A percentile compares a stretch with the other conserved stretches of the same genome.
phyloP scores from a whole-genome alignment of 1,140 invertebrate genomes.

The Drosophila repletoides region DNA sequence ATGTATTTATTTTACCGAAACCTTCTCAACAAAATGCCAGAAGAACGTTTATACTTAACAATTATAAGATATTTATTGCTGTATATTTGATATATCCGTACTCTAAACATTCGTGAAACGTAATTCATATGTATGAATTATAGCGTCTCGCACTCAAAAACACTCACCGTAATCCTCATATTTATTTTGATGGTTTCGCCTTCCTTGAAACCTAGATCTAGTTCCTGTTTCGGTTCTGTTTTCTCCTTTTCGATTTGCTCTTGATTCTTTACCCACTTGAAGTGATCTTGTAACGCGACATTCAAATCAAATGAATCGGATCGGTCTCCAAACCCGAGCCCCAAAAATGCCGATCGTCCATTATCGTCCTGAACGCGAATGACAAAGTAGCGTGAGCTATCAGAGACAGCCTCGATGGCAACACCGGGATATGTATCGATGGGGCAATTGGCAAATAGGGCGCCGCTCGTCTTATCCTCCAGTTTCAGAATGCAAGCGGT shows the following conservation, averaged over 20 bases:
- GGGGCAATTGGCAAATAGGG: conserved; percentile 99
- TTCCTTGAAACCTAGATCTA: conserved; percentile 99
- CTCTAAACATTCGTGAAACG: too few species aligned
- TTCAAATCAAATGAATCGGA: conserved; percentile 99
- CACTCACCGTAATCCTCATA: conserved; percentile 96
- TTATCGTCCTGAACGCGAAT: conserved; percentile 97
- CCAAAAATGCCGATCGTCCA: conserved; percentile 98
- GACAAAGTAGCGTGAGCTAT: conserved; percentile 99
- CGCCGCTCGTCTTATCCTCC: conserved; percentile 97
- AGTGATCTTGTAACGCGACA: conserved; percentile 99
- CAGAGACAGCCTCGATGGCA: conserved; percentile 97
- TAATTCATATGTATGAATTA: too few species aligned
- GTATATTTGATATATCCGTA: too few species aligned
- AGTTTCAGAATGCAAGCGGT: conserved; percentile 94
- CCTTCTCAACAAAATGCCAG: too few species aligned
- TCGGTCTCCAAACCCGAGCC: conserved; percentile 97
- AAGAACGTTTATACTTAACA: too few species aligned
- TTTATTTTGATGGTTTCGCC: conserved; percentile 99
- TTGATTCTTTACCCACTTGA: conserved; percentile 97
- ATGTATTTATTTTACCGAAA: too few species aligned
- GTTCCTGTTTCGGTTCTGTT: conserved; percentile 88
- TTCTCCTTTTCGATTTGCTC: conserved; percentile 93
- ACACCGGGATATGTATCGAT: conserved; percentile 97
- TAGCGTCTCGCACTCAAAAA: too few species aligned
- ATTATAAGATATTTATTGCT: too few species aligned